phyloP scores from a whole-genome alignment of 2,888 invertebrate genomes.

The Leuctra nigra region DNA sequence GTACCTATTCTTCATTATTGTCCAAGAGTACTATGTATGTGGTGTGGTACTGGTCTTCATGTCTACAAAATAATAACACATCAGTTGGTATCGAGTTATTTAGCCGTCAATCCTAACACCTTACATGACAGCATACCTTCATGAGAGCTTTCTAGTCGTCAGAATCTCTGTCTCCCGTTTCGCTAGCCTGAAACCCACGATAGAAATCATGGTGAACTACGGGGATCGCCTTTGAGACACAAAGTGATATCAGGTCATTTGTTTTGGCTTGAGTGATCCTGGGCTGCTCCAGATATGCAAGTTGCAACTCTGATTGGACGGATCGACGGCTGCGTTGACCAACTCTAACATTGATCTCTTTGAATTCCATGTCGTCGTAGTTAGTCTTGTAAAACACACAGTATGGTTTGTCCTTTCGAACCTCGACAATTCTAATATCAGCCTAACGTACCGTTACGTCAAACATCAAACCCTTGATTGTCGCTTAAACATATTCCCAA shows the following conservation, averaged over 20 bases:
- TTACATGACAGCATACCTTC: neutral
- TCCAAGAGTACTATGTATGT: too few relatives aligned
- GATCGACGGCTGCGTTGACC: too few relatives aligned
- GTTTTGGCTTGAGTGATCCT: too few relatives aligned
- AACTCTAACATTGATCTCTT: too few relatives aligned
- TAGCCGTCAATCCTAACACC: neutral
- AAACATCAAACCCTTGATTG: too few relatives aligned
- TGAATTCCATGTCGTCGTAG: neutral
- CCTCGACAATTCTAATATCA: neutral
- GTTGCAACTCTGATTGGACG: neutral
- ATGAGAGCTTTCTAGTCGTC: neutral
- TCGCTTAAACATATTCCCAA: too few relatives aligned
- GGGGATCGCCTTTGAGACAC: neutral
- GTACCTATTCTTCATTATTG: too few relatives aligned
- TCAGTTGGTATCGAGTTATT: too few relatives aligned
- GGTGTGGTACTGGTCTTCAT: too few relatives aligned
- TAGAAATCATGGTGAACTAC: neutral
- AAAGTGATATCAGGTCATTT: neutral
- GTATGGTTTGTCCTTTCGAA: neutral
- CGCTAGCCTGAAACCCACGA: neutral
- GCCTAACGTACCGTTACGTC: neutral
- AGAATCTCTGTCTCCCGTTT: constrained; percentile 1
- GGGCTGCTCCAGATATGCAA: too few relatives aligned
- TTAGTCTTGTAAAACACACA: neutral
- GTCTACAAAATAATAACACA: too few relatives aligned